phyloP scores from a whole-genome alignment of 2,797 vertebrate species.

The Tenualosa ilisha region DNA sequence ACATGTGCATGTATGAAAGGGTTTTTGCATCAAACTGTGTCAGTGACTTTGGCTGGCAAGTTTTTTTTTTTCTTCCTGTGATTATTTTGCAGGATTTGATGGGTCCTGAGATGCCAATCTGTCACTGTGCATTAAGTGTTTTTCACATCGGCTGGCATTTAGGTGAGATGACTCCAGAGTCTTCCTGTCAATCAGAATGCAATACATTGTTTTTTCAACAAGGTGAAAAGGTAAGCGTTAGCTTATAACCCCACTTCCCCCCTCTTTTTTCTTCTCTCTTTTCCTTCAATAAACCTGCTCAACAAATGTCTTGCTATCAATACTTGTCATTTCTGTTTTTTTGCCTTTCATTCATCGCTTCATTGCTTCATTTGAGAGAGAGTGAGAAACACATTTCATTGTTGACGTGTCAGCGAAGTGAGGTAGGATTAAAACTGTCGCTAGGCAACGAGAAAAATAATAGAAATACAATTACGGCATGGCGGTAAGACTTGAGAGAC shows the following conservation, averaged over 20 bases:
- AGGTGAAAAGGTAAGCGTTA: constrained; percentile 66
- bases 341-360: constrained; percentile 38
- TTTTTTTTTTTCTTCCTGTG: background rate
- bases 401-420: constrained; percentile 42
- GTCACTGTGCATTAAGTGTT: constrained; percentile 62
- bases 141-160: constrained; percentile 49
- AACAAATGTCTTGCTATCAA: constrained; percentile 54
- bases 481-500: constrained; percentile 39
- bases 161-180: constrained; percentile 47
- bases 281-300: constrained; percentile 42
- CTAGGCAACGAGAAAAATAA: constrained; percentile 62
- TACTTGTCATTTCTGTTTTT: constrained; percentile 39
- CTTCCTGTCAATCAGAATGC: constrained; percentile 60
- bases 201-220: constrained; percentile 53
- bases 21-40: background rate
- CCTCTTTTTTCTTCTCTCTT: constrained; percentile 46
- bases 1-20: background rate
- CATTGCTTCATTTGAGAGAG: constrained; percentile 38
- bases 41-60: background rate
- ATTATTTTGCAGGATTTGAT: constrained; percentile 7
- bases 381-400: constrained; percentile 45
- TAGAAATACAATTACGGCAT: constrained; percentile 52
- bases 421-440: constrained; percentile 55
- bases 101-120: constrained; percentile 43
- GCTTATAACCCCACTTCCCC: constrained; percentile 46